These are phyloP conservation scores for Chionodraco myersi DNA, from an alignment of 2,113 vertebrate genomes.

Conservation along the genomic window DNA sequence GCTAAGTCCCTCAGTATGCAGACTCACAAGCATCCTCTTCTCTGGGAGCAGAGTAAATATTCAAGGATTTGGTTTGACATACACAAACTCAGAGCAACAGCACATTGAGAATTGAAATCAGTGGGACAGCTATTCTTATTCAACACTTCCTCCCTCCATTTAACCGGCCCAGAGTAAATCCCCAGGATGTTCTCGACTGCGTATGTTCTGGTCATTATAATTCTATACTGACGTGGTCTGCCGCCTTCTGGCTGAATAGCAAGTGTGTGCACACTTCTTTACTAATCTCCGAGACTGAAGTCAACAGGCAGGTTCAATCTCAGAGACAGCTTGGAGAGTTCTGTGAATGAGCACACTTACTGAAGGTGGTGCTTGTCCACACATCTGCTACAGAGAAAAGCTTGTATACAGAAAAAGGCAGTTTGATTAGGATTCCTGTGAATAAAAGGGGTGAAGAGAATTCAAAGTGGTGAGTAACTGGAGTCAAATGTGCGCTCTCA, in stretches of 20 bases:
- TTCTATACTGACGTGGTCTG: constrained; percentile 50
- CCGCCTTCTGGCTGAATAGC: constrained; percentile 57
- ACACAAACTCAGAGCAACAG: constrained; percentile 3
- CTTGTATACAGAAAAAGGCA: constrained; percentile 46
- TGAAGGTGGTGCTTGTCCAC: constrained; percentile 53
- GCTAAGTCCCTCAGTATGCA: constrained; percentile 38
- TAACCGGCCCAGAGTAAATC: constrained; percentile 68
- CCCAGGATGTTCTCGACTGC: constrained; percentile 63
- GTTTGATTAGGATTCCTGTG: constrained; percentile 66
- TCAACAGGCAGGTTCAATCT: constrained; percentile 78
- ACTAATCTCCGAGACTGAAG: constrained; percentile 68
- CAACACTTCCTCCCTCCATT: constrained; percentile 48
- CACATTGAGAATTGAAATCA: constrained; percentile 39
- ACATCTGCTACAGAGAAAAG: constrained; percentile 44
- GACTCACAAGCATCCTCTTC: constrained; percentile 17
- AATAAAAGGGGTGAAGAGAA: constrained; percentile 31
- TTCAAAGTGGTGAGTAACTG: constrained; percentile 6
- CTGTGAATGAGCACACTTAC: constrained; percentile 41
- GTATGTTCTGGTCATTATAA: constrained; percentile 73
- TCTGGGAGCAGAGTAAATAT: constrained; percentile 44
- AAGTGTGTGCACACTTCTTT: constrained; percentile 63
- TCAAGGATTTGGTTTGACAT: constrained; percentile 31
- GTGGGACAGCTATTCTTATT: constrained; percentile 54
- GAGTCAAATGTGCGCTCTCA: constrained; percentile 2
- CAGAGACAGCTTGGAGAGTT: constrained; percentile 54